phyloP scores from a whole-genome alignment of 2,113 vertebrate species.

The Lutjanus erythropterus region DNA sequence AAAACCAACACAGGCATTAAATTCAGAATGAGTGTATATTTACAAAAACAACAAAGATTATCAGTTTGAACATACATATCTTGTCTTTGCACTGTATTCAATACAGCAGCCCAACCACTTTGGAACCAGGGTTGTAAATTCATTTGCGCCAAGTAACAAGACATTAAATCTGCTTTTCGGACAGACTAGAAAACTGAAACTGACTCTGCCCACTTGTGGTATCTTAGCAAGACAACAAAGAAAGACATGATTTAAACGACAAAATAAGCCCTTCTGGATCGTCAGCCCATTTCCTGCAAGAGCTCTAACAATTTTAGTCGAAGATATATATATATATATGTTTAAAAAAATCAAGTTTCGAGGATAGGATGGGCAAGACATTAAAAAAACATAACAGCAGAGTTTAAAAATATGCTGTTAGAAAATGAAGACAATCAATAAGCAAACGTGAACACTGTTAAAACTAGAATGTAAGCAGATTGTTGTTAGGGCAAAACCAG shows the following conservation, averaged over 20 bases:
- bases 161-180: not conserved
- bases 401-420: not conserved
- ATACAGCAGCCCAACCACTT: no score
- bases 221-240: not conserved
- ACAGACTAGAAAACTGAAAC: not conserved
- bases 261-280: not conserved
- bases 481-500: not conserved
- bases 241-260: no score
- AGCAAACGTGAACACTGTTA: not conserved
- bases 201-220: no score
- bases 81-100: no score
- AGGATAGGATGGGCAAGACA: rapidly evolving
- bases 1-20: no score
- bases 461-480: not conserved
- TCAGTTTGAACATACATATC: no score
- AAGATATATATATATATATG: no score
- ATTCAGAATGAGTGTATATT: no score
- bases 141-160: no score
- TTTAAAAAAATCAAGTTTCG: not conserved
- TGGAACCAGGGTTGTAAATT: no score
- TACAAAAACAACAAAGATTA: no score
- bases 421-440: not conserved
- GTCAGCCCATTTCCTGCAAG: not conserved
- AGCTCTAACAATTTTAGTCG: not conserved
- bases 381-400: not conserved